Base-by-base conservation (phyloP, 1,140 invertebrate genomes). In the Pogonomyrmex californicus region DNA sequence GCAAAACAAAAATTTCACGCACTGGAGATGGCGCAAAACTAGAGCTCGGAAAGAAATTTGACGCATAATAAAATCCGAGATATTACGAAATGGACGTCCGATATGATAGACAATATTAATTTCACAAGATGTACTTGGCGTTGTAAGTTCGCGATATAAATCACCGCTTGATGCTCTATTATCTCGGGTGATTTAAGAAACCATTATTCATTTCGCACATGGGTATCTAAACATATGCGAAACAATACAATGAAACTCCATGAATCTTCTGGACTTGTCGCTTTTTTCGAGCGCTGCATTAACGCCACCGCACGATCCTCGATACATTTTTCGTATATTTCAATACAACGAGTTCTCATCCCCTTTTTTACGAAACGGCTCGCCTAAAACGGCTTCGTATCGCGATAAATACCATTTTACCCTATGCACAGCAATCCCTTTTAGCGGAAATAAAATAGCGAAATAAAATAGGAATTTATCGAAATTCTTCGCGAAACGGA, bases 161-260 rank as follows among this genome's bases (percentile, higher is more conserved):
- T 83, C 12, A n/a, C 17, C 30, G 17, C 51, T 66, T 71, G 14
- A 47, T 60, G 30, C 56, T 14, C 44, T 33, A 14, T 33, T 71
- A 58, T 73, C 17, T 14, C 79, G 30, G 17, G 10, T 83, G 79
- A 83, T 83, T 82, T 49, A 75, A 58, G 54, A 75, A 23, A 75
- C 38, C 78, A 9, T 44, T 75, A 75, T 83, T 14, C 79, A 49
- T 47, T 49, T 62, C n/a, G 30, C 54, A 14, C 10, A 23, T 51
- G 23, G 12, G 2, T 36, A 41, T 47, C 38, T 41, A 41, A 68
- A 44, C 41, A 6, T 23, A 23, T 36, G 33, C 2, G 41, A 4
- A 38, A 36, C 44, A 83, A 83, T 75, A n/a, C 30, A n/a, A 70
- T 17, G 33, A 60, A 83, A 30, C 41, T 33, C 14, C 63, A 68